Percentiles rank a stretch among this genome's conserved stretches.
phyloP scores from a whole-genome alignment of 2,888 invertebrate genomes.

The Gryllus longicercus region DNA sequence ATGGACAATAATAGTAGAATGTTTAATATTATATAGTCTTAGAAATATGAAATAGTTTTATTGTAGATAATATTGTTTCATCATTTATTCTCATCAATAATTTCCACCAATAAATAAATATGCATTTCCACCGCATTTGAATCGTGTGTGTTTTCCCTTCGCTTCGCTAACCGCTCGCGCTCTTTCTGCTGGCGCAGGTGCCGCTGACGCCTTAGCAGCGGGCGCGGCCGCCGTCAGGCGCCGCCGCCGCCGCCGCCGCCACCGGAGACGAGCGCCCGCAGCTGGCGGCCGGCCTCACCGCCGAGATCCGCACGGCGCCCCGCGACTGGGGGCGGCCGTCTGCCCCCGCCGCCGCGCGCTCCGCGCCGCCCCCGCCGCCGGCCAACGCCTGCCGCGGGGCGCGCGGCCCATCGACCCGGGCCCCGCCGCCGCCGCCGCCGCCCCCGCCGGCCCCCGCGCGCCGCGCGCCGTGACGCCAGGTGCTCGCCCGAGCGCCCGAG shows the following conservation, averaged over 20 bases:
- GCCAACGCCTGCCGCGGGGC: background rate
- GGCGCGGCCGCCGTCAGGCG: background rate
- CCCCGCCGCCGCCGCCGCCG: background rate
- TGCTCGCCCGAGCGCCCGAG: background rate
- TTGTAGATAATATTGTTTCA: too few species aligned
- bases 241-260: background rate
- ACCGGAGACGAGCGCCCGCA: background rate
- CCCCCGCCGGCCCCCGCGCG: background rate
- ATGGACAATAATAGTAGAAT: too few species aligned
- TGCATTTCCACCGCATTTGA: too few species aligned
- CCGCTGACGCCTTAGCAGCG: background rate
- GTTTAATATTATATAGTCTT: too few species aligned
- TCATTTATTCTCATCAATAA: too few species aligned
- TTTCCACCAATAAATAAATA: too few species aligned
- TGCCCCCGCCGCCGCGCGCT: background rate
- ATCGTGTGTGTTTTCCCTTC: too few species aligned
- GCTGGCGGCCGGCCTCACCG: background rate
- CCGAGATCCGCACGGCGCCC: background rate
- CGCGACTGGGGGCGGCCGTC: background rate
- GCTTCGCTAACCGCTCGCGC: too few species aligned
- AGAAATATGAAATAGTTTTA: too few species aligned
- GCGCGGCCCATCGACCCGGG: background rate
- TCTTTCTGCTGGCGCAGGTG: background rate
- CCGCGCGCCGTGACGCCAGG: background rate
- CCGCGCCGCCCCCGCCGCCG: background rate